Conservation (phyloP, 1,140 invertebrate genomes). For the Orchesella cincta region DNA sequence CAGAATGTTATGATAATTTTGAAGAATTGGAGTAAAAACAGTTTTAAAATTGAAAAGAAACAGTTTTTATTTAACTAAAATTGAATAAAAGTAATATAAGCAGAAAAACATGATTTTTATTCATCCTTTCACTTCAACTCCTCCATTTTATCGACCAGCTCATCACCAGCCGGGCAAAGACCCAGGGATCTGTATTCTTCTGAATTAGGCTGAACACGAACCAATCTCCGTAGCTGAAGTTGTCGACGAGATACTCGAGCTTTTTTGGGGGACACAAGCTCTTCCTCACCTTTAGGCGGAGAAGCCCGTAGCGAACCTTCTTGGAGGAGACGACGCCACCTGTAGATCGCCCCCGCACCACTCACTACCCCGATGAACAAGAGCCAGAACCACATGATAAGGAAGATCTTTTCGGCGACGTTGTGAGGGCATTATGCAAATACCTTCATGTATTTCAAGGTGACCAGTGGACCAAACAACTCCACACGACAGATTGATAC, state of each 20-base stretch:
- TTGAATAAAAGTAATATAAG: too few species aligned
- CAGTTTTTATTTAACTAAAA: too few species aligned
- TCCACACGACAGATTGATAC: not conserved
- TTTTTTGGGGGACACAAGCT: not conserved
- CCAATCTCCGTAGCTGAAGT: not conserved
- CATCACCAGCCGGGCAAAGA: not conserved
- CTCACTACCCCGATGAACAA: not conserved
- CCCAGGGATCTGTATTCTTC: not conserved
- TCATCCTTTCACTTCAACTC: not conserved
- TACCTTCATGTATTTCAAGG: not conserved
- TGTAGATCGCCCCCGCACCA: not conserved
- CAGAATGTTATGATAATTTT: not conserved
- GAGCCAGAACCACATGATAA: not conserved
- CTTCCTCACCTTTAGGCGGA: not conserved
- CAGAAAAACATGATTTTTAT: too few species aligned
- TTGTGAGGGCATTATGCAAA: not conserved
- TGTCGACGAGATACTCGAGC: not conserved
- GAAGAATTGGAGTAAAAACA: not conserved
- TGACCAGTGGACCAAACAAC: not conserved
- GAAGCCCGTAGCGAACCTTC: not conserved
- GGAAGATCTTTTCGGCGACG: constrained; percentile 4
- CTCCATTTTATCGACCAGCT: not conserved
- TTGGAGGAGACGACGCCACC: not conserved
- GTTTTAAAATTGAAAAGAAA: too few species aligned
- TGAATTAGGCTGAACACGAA: not conserved